phyloP scores from a whole-genome alignment of 2,797 vertebrate genomes.

The Anas georgica region DNA sequence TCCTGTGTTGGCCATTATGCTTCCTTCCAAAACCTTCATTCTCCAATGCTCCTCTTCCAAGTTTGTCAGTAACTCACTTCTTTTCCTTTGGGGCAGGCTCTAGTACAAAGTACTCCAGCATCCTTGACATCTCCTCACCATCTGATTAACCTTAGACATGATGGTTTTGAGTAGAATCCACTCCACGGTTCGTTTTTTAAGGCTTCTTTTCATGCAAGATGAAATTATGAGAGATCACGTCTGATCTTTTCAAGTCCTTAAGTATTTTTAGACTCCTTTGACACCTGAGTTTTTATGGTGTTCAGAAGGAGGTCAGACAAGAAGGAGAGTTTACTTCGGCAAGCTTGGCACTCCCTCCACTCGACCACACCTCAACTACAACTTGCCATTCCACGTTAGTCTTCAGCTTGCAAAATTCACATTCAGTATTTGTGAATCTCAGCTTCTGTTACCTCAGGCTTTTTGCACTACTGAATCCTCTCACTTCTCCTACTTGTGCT shows the following conservation, averaged over 20 bases:
- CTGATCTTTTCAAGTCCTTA: not conserved
- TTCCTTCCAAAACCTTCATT: not conserved
- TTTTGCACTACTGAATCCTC: not conserved
- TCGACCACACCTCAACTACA: not conserved
- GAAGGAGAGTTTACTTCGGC: not conserved
- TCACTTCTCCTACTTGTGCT: not conserved
- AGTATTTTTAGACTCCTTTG: not conserved
- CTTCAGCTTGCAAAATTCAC: not conserved
- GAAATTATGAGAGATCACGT: no score
- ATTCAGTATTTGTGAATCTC: not conserved
- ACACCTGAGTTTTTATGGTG: rapidly evolving
- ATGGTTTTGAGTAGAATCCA: no score
- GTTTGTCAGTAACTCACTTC: not conserved
- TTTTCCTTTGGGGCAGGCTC: not conserved
- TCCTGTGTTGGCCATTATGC: not conserved
- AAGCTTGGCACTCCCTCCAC: not conserved
- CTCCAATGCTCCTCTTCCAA: not conserved
- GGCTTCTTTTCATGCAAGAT: no score
- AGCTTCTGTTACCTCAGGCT: not conserved
- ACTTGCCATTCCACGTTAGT: not conserved
- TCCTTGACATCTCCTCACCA: not conserved
- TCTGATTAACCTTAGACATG: not conserved
- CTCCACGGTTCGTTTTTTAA: not conserved
- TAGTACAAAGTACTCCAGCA: not conserved
- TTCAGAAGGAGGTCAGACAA: not conserved